A percentile compares a stretch with the other conserved stretches of the same genome.
Evolutionary conservation across 1,140 invertebrate species (phyloP).

Genomic region (Galendromus occidentalis): DNA sequence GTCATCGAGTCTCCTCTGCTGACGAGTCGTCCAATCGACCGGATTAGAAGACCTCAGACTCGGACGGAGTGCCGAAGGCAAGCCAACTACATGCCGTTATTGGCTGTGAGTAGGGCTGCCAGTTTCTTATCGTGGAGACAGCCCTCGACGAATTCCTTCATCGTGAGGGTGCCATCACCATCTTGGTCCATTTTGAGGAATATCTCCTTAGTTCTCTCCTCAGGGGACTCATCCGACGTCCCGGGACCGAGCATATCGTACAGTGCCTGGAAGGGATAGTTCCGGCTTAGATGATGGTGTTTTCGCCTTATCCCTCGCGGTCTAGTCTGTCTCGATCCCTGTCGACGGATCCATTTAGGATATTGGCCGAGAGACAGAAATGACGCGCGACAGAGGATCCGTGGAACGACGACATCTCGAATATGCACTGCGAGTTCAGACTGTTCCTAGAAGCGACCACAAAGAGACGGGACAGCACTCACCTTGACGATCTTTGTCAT

Average conservation of each 20-base stretch:
- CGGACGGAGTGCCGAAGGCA: too few relatives aligned
- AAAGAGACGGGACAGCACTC: constrained; percentile 17
- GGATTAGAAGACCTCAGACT: too few relatives aligned
- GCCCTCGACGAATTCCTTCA: constrained; percentile 96
- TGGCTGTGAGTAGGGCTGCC: constrained; percentile 57
- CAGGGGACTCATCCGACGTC: constrained; percentile 38
- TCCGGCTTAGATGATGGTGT: too few relatives aligned
- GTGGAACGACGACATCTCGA: too few relatives aligned
- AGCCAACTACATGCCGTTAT: constrained; percentile 11
- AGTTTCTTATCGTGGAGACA: constrained; percentile 93
- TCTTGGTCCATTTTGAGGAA: constrained; percentile 99
- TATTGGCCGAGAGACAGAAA: too few relatives aligned
- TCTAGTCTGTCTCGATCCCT: too few relatives aligned
- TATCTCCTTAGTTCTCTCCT: constrained; percentile 91
- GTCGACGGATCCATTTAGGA: too few relatives aligned
- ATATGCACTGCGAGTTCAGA: too few relatives aligned
- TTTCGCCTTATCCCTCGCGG: too few relatives aligned
- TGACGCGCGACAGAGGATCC: too few relatives aligned
- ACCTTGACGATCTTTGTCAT: constrained; percentile 43
- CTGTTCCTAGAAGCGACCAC: constrained; percentile 11
- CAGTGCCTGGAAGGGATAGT: constrained; percentile 72
- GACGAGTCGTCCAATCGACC: too few relatives aligned
- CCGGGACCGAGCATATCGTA: constrained; percentile 82
- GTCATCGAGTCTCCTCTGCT: too few relatives aligned
- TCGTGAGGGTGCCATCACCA: constrained; percentile 89